Evolutionary conservation across 2,888 invertebrate genomes (phyloP).

Genomic region (Phania funesta): DNA sequence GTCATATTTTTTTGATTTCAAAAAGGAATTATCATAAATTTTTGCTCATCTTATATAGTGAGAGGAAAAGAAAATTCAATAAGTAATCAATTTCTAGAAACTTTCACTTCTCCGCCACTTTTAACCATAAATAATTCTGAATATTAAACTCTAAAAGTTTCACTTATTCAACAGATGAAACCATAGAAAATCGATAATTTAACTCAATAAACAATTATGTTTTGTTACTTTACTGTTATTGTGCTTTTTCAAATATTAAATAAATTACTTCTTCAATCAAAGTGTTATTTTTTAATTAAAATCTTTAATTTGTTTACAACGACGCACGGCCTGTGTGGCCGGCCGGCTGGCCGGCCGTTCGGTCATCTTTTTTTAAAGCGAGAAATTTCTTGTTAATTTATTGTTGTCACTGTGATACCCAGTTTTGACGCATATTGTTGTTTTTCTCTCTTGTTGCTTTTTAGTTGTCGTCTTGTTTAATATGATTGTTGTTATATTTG

Average conservation of each 20-base stretch:
- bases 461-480: neutral
- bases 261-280: conserved; percentile 21
- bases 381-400: conserved; percentile 36
- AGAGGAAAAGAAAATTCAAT: neutral
- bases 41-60: neutral
- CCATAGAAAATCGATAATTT: conserved; percentile 54
- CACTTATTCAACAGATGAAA: conserved; percentile 31
- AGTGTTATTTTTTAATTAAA: conserved; percentile 32
- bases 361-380: neutral
- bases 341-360: no score
- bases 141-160: conserved; percentile 2
- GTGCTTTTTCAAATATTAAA: neutral
- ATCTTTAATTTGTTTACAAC: conserved; percentile 24
- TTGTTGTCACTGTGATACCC: conserved; percentile 35
- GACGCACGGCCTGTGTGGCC: conserved; percentile 1
- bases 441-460: neutral
- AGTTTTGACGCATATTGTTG: conserved; percentile 32
- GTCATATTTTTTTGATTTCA: no score
- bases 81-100: conserved; percentile 12
- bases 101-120: conserved; percentile 30
- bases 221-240: conserved; percentile 13
- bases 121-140: conserved; percentile 44
- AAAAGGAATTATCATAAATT: neutral
- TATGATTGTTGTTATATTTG: conserved; percentile 8
- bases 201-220: conserved; percentile 60